Evolutionary conservation across 2,113 vertebrate genomes (phyloP), one percentile per base, ranked within the genome.

Genomic region (Macquaria ambigua): DNA sequence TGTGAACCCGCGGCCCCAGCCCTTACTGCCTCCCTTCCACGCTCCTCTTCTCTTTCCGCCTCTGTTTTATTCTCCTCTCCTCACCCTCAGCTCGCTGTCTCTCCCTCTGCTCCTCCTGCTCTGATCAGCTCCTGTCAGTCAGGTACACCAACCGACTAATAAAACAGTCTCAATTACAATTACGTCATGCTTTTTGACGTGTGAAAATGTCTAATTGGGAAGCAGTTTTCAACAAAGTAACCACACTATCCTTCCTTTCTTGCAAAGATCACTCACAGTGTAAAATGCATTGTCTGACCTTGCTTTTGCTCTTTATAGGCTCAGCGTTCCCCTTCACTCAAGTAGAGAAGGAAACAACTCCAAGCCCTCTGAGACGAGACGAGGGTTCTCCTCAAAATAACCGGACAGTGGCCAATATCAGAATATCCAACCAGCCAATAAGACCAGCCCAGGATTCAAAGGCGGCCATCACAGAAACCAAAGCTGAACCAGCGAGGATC

Each of bases 1-100:
- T 96, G 95, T 73, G 94, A 96, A 78, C 93, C 94, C 0, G 83
- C 37, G 8, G 67, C 64, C 37, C 88, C 92, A 3, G 15, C 70
- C 1, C 85, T 83, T 12, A 74, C 81, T 28, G 55, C 84, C 72
- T 64, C 89, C 37, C 75, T 89, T 3, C 81, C 84, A 2, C 69
- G 8, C 53, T 55, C 82, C 21, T 79, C 85, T 34, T 83, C 88
- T 61, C 64, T 87, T 37, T 80, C 86, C 72, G 64, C 70, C 9
- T 25, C 83, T 41, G 28, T 79, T 43, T 79, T 90, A 31, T 74
- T 84, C 75, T 79, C 87, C 39, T 77, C 89, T 48, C 62, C 86
- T 79, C 74, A 23, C 34, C 10, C 84, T 72, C 76, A 55, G 69
- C 75, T 72, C 23, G 0, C 79, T 81, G 68, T 71, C 14, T 50